Conservation (phyloP, 2,888 invertebrate species). For the Dolomedes plantarius region DNA sequence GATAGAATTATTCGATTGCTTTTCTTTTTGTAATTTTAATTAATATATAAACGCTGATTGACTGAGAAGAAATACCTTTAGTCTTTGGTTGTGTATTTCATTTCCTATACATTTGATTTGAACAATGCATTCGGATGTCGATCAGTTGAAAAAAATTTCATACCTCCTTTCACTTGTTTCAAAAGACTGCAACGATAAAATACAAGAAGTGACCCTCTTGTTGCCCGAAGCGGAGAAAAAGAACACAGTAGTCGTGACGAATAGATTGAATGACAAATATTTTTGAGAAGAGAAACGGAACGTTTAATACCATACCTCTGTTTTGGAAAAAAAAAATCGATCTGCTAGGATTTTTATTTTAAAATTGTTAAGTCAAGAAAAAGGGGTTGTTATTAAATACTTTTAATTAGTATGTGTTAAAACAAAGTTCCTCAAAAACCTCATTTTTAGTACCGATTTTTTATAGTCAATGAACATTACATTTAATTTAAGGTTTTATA, state of each 20-base stretch:
- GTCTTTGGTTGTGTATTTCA: not conserved
- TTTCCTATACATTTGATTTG: slow-evolving; percentile 33
- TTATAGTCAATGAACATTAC: no score
- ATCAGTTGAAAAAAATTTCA: slow-evolving; percentile 11
- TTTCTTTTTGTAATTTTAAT: not conserved
- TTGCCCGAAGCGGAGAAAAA: slow-evolving; percentile 31
- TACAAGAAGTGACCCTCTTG: slow-evolving; percentile 48
- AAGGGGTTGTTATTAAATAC: no score
- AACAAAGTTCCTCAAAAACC: no score
- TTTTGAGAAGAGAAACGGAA: no score
- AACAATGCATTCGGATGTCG: not conserved
- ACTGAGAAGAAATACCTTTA: no score
- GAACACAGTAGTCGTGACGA: slow-evolving; percentile 32
- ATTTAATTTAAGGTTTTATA: no score
- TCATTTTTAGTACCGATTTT: no score
- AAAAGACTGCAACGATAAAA: slow-evolving; percentile 12
- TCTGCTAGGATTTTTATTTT: no score
- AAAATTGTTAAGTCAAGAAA: no score
- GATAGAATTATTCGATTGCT: not conserved
- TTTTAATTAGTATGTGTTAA: no score
- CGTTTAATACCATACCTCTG: no score
- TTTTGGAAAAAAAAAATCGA: no score
- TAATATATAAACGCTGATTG: slow-evolving; percentile 15
- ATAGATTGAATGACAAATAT: slow-evolving; percentile 21
- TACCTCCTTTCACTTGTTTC: slow-evolving; percentile 14